These are phyloP conservation scores for Agrotis exclamationis DNA, from an alignment of 2,888 invertebrate species.

Conservation along the genomic window DNA sequence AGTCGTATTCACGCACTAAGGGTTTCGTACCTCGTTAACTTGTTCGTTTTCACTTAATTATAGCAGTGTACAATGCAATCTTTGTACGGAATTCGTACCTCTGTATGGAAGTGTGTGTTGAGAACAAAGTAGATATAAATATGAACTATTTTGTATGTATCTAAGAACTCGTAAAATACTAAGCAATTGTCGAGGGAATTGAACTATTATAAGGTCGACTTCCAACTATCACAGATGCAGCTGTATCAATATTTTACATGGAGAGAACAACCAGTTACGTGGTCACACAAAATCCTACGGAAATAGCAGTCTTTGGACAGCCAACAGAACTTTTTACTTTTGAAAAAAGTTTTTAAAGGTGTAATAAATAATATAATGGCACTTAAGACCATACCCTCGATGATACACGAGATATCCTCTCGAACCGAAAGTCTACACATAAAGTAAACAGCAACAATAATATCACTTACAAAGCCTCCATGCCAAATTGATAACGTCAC, in stretches of 20 bases:
- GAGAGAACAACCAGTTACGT: too few species aligned
- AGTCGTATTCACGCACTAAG: conserved; percentile 24
- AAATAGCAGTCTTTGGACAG: too few species aligned
- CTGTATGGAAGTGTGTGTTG: not conserved
- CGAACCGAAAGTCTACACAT: conserved; percentile 3
- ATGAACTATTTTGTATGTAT: not conserved
- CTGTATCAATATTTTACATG: too few species aligned
- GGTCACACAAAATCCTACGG: too few species aligned
- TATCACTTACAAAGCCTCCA: conserved; percentile 38
- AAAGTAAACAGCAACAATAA: conserved; percentile 22
- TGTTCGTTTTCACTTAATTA: conserved; percentile 29
- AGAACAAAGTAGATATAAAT: not conserved
- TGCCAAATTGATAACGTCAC: conserved; percentile 48
- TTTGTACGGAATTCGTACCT: conserved; percentile 23
- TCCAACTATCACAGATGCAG: too few species aligned
- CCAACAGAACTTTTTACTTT: too few species aligned
- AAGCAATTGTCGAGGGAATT: not conserved
- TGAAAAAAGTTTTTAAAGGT: too few species aligned
- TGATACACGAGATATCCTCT: too few species aligned
- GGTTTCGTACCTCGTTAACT: conserved; percentile 31
- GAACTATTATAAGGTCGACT: too few species aligned
- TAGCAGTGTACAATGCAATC: conserved; percentile 14
- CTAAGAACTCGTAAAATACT: not conserved
- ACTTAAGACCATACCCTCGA: too few species aligned
- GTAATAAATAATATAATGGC: too few species aligned